Base-by-base conservation (phyloP, 2,888 invertebrate genomes). In the Leucozona laternaria region DNA sequence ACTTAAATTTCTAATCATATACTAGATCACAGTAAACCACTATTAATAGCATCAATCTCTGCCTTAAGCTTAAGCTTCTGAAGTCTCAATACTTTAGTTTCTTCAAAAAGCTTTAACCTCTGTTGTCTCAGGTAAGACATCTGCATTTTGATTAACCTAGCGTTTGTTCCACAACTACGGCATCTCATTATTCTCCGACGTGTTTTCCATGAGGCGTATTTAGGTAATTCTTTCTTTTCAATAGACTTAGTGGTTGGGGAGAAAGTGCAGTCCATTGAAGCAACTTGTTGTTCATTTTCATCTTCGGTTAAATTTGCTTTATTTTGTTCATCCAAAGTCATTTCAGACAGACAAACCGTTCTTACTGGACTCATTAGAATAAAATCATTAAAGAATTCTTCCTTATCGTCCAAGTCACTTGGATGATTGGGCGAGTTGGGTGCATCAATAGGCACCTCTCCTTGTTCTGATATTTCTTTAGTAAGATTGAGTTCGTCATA, bases 341-440 rank as follows among this genome's bases (percentile, higher is more conserved):
- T 53, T 15, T 78, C 81, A 8, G 20, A 34, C 11, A 77, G 55
- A 73, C 72, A 81, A 15, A 85, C 68, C 17, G 28, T 45, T 1
- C 37, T 55, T 0, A 34, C 72, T 5, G 85, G 85, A 31, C 85
- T 81, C n/a, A 77, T 81, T 3, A 85, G 34, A 4, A 85, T 85
- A 20, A 81, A 68, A 62, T 85, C 77, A 53, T 85, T 85, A 25
- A 85, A 81, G 15, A 77, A 81, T 17, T 77, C 80, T n/a, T 77
- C 80, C n/a, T 84, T 79, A 11, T 72, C 85, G 15, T 77, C 68
- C 28, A 81, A 43, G n/a, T 73, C 77, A 28, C 28, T 60, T 1
- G 81, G 25, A 6, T 31, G 37, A 17, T 55, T 62, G 2, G 81
- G 28, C 5, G 81, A 57, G 34, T 6, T n/a, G 7, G 78, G 55